A percentile compares a stretch with the other conserved stretches of the same genome.
Conservation (phyloP, 2,113 vertebrate genomes). For the Cranoglanis bouderius region DNA sequence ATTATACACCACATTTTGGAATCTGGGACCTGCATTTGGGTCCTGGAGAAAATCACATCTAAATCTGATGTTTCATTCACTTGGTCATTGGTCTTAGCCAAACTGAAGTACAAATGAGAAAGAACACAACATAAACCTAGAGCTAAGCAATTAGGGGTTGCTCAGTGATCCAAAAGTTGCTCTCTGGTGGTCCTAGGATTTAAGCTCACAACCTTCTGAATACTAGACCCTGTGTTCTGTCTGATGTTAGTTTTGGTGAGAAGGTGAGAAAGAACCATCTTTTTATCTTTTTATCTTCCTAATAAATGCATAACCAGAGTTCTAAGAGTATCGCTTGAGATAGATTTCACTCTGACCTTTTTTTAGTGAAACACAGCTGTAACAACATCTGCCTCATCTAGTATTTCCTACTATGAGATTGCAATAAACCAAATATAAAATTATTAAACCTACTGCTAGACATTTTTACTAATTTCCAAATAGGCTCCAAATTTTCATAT, state of each 20-base stretch:
- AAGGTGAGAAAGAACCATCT: too few species aligned
- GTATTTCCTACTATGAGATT: background rate
- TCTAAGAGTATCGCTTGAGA: background rate
- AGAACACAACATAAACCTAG: background rate
- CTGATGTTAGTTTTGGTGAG: background rate
- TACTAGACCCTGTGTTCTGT: background rate
- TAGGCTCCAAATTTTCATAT: background rate
- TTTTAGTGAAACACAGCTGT: conserved; percentile 43
- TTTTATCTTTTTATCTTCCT: background rate
- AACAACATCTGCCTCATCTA: conserved; percentile 8
- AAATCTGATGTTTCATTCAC: background rate
- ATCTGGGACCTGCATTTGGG: background rate
- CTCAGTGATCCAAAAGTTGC: background rate
- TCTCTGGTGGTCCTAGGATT: background rate
- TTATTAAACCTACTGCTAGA: background rate
- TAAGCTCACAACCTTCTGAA: background rate
- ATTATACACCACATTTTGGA: background rate
- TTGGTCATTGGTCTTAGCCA: background rate
- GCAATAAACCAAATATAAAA: background rate
- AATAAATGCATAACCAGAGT: background rate
- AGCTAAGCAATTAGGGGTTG: background rate
- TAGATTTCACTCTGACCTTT: conserved; percentile 8
- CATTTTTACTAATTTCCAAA: background rate
- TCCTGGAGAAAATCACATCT: background rate
- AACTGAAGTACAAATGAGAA: background rate